These are phyloP conservation scores for Botia kubotai DNA, from an alignment of 2,797 vertebrate genomes.

Conservation along the genomic window DNA sequence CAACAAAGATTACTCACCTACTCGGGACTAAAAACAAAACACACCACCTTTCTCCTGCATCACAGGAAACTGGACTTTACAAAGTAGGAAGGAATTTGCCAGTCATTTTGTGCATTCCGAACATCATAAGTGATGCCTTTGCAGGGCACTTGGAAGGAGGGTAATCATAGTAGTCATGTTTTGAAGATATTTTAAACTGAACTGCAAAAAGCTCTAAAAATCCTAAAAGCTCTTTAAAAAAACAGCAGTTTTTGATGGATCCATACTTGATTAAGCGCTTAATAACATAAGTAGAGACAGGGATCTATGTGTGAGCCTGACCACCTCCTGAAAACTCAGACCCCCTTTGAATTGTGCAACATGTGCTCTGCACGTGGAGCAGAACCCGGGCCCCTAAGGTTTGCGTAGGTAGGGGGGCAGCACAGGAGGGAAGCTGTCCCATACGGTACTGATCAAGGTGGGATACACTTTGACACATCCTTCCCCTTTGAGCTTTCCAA, in stretches of 20 bases:
- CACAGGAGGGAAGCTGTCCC: conserved; percentile 58
- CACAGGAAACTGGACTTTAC: conserved; percentile 53
- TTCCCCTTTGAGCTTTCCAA: conserved; percentile 55
- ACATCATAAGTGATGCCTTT: not conserved
- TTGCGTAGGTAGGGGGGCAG: conserved; percentile 48
- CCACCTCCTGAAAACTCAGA: conserved; percentile 69
- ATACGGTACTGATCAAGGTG: conserved; percentile 63
- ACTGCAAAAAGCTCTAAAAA: not conserved
- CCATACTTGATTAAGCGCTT: conserved; percentile 46
- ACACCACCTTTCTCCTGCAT: not conserved
- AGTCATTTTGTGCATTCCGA: not conserved
- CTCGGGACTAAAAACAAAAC: conserved; percentile 10
- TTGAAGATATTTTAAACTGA: not conserved
- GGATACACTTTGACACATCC: conserved; percentile 69
- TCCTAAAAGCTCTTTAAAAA: not conserved
- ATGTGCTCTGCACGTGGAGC: conserved; percentile 81
- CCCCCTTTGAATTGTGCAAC: conserved; percentile 73
- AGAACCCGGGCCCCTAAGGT: conserved; percentile 52
- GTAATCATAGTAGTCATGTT: not conserved
- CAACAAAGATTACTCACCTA: not conserved
- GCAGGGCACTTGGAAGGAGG: not conserved
- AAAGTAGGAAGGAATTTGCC: conserved; percentile 11
- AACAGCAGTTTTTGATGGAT: not conserved
- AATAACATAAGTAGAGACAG: conserved; percentile 28
- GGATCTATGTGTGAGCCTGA: conserved; percentile 51